Base-by-base conservation (phyloP, 2,888 invertebrate genomes). In the Apantesis nais region DNA sequence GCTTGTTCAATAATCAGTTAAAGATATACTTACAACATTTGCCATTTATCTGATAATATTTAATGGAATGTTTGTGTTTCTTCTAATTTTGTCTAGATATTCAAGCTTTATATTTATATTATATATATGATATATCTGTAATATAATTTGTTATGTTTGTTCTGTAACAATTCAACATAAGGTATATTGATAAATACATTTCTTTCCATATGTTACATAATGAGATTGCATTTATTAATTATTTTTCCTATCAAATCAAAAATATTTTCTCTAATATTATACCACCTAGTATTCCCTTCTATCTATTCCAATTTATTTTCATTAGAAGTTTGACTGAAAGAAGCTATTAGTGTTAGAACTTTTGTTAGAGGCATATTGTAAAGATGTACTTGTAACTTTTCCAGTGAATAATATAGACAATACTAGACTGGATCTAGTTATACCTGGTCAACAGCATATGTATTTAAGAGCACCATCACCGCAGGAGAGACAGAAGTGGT, bases 401-500 rank as follows among this genome's bases (percentile, higher is more conserved):
- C 63, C 89, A 97, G 97, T 97, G 3, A 97, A 97, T 86, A 95
- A 95, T 68, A 96, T 97, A 71, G 98, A 98, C 86, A 95, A 94
- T 73, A 96, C 97, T 29, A 91, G 98, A 67, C 93, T 98, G 88
- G 98, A 98, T 91, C 92, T 98, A 76, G 97, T 97, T 37, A 97
- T 98, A 86, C 97, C 97, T 66, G 97, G 97, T 9, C 98, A 98
- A 86, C 97, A 97, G 84, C 97, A 97, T 85, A 97, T 97, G 95
- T 98, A 97, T 87, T 92, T 98, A 72, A 95, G 96, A 86, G 97
- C 98, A 65, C 96, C 97, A 9, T 97, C 97, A 25, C 96, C 97
- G 37, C 97, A 97, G 85, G 97, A 98, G 84, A 90, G 98, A 66
- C 98, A 98, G 86, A 96, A 97, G 82, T 98, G 98, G 98, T 94